Evolutionary conservation across 2,888 invertebrate species (phyloP).

Genomic region (Folsomia manolachei): DNA sequence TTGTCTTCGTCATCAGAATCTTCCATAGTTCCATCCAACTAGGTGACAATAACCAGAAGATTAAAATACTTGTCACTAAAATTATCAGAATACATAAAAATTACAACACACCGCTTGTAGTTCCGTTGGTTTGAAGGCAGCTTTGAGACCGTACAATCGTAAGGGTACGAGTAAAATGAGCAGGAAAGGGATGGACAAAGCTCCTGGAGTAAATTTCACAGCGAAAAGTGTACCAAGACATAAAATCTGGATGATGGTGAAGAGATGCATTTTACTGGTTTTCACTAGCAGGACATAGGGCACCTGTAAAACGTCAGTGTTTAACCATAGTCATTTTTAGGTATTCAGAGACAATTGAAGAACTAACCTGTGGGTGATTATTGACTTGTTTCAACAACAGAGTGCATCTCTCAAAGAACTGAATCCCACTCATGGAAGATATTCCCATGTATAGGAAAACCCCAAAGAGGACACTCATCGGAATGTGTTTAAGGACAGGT

Average conservation of each 20-base stretch:
- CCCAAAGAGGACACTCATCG: conserved; percentile 94
- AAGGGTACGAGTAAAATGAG: conserved; percentile 87
- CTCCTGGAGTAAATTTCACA: conserved; percentile 84
- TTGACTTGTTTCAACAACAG: conserved; percentile 92
- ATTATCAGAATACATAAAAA: too few species aligned
- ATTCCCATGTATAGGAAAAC: conserved; percentile 91
- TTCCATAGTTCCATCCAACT: too few species aligned
- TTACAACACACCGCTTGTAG: conserved; percentile 84
- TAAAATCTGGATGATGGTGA: conserved; percentile 77
- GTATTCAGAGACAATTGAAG: too few species aligned
- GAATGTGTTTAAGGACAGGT: conserved; percentile 74
- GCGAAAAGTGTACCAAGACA: conserved; percentile 77
- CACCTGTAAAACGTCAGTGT: conserved; percentile 19
- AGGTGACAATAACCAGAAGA: too few species aligned
- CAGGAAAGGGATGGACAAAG: conserved; percentile 91
- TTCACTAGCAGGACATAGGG: conserved; percentile 73
- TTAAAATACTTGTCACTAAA: too few species aligned
- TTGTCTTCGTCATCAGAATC: too few species aligned
- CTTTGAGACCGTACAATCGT: conserved; percentile 66
- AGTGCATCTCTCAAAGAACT: conserved; percentile 84
- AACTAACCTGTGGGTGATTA: conserved; percentile 86
- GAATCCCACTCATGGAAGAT: conserved; percentile 88
- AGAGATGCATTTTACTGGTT: conserved; percentile 87
- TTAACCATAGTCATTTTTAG: too few species aligned
- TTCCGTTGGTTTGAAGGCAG: conserved; percentile 75